Base-by-base conservation (phyloP, 2,113 vertebrate genomes). In the Poecilia latipinna region DNA sequence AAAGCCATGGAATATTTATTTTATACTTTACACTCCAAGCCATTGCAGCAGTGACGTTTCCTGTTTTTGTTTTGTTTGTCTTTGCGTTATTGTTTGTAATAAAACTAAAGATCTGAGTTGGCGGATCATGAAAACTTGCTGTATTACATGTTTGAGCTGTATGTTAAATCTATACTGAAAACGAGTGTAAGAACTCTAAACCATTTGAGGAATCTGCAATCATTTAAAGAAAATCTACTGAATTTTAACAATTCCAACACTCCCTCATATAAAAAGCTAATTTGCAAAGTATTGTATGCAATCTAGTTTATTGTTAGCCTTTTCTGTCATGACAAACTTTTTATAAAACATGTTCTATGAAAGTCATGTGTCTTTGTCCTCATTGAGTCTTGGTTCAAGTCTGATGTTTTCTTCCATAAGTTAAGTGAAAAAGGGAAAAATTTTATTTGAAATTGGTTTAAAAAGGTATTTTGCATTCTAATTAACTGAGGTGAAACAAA, bases 341-440 rank as follows among this genome's bases (percentile, higher is more conserved):
- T 72, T 83, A 90, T 91, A 90, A 37, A 91, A 93, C 67, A 75
- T 77, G 89, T 93, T 91, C 51, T 72, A 89, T 88, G 39, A 91
- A 88, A 70, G 22, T 22, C 0, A 2, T 4, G 61, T 81, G n/a
- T 5, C 10, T 4, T 57, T 65, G 66, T 86, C 75, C 0, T 89
- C 4, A 48, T 70, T 89, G 26, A 66, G 6, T 68, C 65, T 29
- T 3, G 1, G 3, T 44, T 64, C 28, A 28, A n/a, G n/a, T 57
- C 22, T 57, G 51, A 57, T 10, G 3, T 57, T 57, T 57, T n/a
- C 17, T 61, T 72, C 7, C 33, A 71, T 60, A 1, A 8, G 15
- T 28, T 67, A 12, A 42, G 37, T 66, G 13, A 51, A 62, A 37
- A 57, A 3, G 5, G 7, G 7, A 54, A 1, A 1, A 54, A n/a